phyloP scores from a whole-genome alignment of 64 coral and sea anemone genomes.

The Pachyseris speciosa region DNA sequence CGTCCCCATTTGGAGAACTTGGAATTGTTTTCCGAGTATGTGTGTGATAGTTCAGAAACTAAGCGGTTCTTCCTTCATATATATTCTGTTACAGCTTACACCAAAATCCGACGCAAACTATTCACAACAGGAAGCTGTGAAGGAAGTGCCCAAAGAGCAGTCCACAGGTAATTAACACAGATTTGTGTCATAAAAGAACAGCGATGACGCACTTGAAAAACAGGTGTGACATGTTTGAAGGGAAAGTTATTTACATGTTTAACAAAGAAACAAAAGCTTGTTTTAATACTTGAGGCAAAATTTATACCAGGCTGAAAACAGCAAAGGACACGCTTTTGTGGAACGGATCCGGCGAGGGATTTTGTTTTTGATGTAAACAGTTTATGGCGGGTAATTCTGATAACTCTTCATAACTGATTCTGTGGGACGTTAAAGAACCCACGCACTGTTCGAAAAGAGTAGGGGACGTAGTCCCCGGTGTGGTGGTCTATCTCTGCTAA shows the following conservation, averaged over 20 bases:
- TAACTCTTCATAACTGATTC: no score
- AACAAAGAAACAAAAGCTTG: no score
- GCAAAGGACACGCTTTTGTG: not conserved
- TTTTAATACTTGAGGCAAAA: no score
- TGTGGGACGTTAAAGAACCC: no score
- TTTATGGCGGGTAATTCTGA: no score
- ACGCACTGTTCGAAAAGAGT: no score
- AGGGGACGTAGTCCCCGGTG: no score
- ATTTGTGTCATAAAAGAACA: not conserved
- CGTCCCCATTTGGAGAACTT: no score
- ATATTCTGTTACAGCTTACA: not conserved
- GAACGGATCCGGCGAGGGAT: not conserved
- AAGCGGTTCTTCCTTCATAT: no score
- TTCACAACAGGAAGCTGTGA: not conserved
- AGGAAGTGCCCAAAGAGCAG: not conserved
- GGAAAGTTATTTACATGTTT: not conserved
- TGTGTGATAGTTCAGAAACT: no score
- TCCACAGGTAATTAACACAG: conserved; percentile 14
- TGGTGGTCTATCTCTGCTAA: no score
- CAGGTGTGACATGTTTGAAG: not conserved
- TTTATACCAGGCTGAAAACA: not conserved
- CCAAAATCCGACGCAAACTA: not conserved
- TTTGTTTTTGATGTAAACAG: not conserved
- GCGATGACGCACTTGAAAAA: not conserved
- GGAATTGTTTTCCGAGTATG: no score